A percentile compares a stretch with the other conserved stretches of the same genome.
These are phyloP conservation scores for Smutsia temminckii DNA, from an alignment of 2,797 vertebrate species.

Conservation along the genomic window DNA sequence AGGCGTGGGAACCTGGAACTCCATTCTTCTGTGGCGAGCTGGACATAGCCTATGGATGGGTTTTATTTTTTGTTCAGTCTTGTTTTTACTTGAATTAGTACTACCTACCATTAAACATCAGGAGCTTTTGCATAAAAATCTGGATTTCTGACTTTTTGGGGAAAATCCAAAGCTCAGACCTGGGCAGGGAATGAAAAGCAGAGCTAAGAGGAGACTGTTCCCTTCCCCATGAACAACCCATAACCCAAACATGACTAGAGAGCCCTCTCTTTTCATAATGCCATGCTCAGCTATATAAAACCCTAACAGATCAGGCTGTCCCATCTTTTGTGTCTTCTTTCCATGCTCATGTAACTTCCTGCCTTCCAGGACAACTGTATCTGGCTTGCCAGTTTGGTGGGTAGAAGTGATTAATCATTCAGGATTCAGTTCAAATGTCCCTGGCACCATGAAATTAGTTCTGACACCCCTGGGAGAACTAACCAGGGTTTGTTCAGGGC, in stretches of 20 bases:
- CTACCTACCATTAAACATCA: not conserved
- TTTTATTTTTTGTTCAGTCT: not conserved
- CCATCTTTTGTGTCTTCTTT: too few species aligned
- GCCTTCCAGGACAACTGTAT: not conserved
- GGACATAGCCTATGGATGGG: not conserved
- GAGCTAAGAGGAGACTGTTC: not conserved
- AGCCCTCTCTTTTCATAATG: not conserved
- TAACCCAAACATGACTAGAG: not conserved
- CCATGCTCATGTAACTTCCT: not conserved
- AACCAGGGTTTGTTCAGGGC: not conserved
- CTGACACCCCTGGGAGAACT: not conserved
- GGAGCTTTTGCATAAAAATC: not conserved
- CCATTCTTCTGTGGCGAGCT: not conserved
- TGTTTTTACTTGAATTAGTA: not conserved
- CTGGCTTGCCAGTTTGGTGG: not conserved
- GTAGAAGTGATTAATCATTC: not conserved
- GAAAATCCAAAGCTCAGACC: not conserved
- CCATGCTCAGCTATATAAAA: not conserved
- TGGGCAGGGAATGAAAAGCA: not conserved
- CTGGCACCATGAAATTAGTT: not conserved
- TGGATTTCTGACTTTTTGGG: not conserved
- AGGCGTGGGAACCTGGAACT: not conserved
- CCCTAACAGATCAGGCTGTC: too few species aligned
- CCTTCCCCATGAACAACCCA: not conserved
- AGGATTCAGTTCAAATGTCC: not conserved